Evolutionary conservation across 2,888 invertebrate genomes (phyloP).

Genomic region (Argynnis bischoffii): DNA sequence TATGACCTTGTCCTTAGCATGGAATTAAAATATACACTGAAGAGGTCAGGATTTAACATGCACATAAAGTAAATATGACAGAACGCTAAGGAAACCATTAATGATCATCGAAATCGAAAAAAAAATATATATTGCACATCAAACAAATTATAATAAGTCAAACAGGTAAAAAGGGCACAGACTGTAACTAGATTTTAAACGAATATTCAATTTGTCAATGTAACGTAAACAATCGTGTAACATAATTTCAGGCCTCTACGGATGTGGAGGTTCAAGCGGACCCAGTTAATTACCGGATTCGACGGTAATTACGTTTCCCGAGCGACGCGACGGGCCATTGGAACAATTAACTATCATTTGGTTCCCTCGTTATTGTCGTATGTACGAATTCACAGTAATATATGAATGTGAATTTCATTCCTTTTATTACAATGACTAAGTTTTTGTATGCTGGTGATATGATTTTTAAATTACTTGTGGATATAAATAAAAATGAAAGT

Average conservation of each 20-base stretch:
- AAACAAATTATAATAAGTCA: not conserved
- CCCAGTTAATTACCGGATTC: conserved; percentile 45
- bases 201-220: conserved; percentile 18
- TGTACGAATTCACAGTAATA: not conserved
- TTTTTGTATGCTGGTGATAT: too few species aligned
- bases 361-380: conserved; percentile 30
- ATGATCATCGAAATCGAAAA: too few species aligned
- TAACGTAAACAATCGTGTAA: conserved; percentile 27
- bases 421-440: not conserved
- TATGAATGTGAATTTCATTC: not conserved
- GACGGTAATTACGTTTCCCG: conserved; percentile 59
- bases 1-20: too few species aligned
- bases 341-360: conserved; percentile 48
- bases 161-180: not conserved
- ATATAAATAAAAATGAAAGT: too few species aligned
- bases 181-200: conserved; percentile 4
- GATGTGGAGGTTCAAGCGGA: conserved; percentile 28
- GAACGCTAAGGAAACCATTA: too few species aligned
- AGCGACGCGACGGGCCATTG: conserved; percentile 46
- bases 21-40: too few species aligned
- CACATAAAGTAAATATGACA: too few species aligned
- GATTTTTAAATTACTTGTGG: too few species aligned
- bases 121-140: too few species aligned
- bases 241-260: conserved; percentile 19
- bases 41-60: too few species aligned